A percentile compares a stretch with the other conserved stretches of the same genome.
Evolutionary conservation across 2,888 invertebrate genomes (phyloP).

Genomic region (Ectemnius lituratus): DNA sequence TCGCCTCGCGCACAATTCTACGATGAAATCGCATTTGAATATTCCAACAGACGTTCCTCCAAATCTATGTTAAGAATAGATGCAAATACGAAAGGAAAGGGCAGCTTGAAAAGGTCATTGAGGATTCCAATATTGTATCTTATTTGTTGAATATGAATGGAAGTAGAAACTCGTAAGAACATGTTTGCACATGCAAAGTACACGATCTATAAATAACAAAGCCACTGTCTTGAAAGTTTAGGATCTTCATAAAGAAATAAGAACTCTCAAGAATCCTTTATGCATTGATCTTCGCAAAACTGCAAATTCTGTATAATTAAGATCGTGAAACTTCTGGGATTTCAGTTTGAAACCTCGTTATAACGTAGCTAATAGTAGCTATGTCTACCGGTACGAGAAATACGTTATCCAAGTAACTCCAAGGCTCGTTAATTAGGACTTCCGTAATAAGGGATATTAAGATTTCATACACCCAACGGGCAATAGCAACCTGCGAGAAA

Average conservation of each 20-base stretch:
- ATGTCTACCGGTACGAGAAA: slow-evolving; percentile 52
- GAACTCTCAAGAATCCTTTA: background rate
- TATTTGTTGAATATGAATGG: too few species aligned
- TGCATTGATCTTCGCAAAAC: slow-evolving; percentile 13
- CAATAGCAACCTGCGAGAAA: slow-evolving; percentile 46
- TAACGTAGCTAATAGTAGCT: slow-evolving; percentile 45
- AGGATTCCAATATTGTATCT: too few species aligned
- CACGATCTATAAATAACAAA: too few species aligned
- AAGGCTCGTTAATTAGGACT: slow-evolving; percentile 57
- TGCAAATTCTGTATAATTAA: slow-evolving; percentile 12
- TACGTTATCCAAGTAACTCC: slow-evolving; percentile 57
- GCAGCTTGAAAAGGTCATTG: too few species aligned
- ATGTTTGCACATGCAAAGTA: too few species aligned
- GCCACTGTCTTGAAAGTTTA: too few species aligned
- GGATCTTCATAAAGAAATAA: background rate
- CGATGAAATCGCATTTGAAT: too few species aligned
- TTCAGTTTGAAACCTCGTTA: slow-evolving; percentile 45
- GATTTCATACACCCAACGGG: slow-evolving; percentile 58
- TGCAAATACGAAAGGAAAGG: too few species aligned
- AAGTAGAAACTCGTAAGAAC: too few species aligned
- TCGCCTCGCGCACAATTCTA: too few species aligned
- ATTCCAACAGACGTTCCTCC: too few species aligned
- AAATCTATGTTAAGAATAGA: too few species aligned
- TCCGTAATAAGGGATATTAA: slow-evolving; percentile 64
- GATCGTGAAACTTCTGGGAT: slow-evolving; percentile 36